Evolutionary conservation across 2,113 vertebrate species (phyloP).

Genomic region (Microtus richardsoni): DNA sequence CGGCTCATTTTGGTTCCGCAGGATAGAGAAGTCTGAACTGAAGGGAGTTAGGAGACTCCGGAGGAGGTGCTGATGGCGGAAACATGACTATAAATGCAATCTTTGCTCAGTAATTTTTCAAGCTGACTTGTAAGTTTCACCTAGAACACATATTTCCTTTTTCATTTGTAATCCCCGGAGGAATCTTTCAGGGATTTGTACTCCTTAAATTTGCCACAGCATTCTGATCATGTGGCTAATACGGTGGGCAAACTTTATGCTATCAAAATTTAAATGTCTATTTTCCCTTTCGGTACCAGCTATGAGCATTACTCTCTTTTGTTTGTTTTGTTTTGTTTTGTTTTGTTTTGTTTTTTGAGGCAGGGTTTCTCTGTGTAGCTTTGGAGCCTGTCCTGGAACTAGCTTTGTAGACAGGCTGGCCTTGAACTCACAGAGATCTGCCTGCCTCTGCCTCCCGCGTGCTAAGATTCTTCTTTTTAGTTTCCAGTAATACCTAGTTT

Average conservation of each 20-base stretch:
- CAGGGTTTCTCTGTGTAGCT: no score
- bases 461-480: background rate
- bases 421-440: no score
- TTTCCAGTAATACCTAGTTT: background rate
- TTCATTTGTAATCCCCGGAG: background rate
- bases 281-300: background rate
- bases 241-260: background rate
- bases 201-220: background rate
- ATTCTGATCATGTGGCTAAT: background rate
- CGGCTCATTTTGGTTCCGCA: background rate
- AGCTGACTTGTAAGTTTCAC: background rate
- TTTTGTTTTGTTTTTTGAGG: no score
- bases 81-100: background rate
- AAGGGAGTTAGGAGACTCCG: background rate
- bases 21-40: background rate
- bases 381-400: no score
- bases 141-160: background rate
- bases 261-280: background rate
- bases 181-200: slow-evolving; percentile 2
- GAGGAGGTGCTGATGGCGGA: background rate
- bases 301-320: background rate
- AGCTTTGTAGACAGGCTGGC: no score
- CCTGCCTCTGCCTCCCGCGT: no score
- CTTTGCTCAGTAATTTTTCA: background rate
- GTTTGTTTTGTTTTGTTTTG: background rate